Percentiles rank a stretch among this genome's conserved stretches.
Evolutionary conservation across 2,113 vertebrate species (phyloP).

Genomic region (Coryphaenoides rupestris): DNA sequence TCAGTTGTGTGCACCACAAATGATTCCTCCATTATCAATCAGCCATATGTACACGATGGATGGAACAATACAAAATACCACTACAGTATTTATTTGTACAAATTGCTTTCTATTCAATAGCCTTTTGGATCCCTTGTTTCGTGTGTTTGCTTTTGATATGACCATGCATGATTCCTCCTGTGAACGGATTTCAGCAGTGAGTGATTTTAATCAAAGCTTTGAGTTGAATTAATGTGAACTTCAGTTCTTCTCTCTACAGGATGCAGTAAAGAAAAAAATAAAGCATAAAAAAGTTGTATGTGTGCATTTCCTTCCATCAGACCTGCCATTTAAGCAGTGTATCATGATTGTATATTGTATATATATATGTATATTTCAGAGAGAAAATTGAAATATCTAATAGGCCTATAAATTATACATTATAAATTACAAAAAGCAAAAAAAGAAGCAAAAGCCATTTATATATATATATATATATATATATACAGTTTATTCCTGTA

Average conservation of each 20-base stretch:
- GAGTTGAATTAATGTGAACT: conserved; percentile 36
- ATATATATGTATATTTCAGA: no score
- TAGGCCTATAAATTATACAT: no score
- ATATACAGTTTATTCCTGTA: no score
- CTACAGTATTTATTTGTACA: not conserved
- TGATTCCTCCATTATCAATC: not conserved
- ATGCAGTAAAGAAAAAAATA: conserved; percentile 50
- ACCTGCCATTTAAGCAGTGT: no score
- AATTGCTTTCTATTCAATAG: not conserved
- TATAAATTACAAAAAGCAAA: no score
- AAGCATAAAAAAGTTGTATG: conserved; percentile 39
- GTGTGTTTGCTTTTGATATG: not conserved
- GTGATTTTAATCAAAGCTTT: conserved; percentile 12
- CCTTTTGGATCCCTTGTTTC: not conserved
- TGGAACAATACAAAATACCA: no score
- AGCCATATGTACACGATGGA: no score
- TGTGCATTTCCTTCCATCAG: no score
- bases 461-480: no score
- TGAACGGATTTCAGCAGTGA: not conserved
- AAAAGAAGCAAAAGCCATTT: no score
- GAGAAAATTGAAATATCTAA: no score
- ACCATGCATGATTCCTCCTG: not conserved
- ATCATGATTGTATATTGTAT: no score
- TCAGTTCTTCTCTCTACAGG: conserved; percentile 47
- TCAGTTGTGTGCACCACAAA: not conserved